A percentile compares a stretch with the other conserved stretches of the same genome.
These are phyloP conservation scores for Paradisaea rubra DNA, from an alignment of 2,113 vertebrate genomes.

Conservation along the genomic window DNA sequence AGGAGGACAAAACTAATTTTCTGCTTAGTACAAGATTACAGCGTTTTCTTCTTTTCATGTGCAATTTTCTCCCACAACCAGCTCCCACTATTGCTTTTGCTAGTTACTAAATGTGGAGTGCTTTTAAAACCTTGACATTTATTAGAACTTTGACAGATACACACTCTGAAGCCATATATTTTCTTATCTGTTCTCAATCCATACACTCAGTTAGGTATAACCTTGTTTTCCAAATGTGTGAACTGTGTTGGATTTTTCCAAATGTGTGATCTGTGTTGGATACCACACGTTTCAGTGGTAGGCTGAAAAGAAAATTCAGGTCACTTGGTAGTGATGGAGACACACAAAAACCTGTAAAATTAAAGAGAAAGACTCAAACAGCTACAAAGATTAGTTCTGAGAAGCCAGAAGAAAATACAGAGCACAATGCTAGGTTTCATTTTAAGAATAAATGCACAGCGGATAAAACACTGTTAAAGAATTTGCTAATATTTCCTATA, in stretches of 20 bases:
- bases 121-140: neutral
- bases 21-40: neutral
- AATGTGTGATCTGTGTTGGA: neutral
- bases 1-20: conserved; percentile 12
- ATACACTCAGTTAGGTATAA: neutral
- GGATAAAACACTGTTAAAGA: neutral
- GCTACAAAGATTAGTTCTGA: neutral
- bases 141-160: neutral
- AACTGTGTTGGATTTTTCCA: neutral
- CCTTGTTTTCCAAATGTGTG: neutral
- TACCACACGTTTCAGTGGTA: neutral
- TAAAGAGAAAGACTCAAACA: neutral
- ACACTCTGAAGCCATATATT: neutral
- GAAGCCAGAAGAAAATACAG: neutral
- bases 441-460: neutral
- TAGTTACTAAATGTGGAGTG: neutral
- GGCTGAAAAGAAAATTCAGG: neutral
- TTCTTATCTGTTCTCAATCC: neutral
- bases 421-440: neutral
- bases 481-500: neutral
- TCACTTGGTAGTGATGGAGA: neutral
- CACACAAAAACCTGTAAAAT: neutral
- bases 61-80: neutral
- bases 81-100: neutral
- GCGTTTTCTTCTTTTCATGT: neutral